A percentile compares a stretch with the other conserved stretches of the same genome.
Conservation (phyloP, 2,113 vertebrate species). For the Odobenus rosmarus region DNA sequence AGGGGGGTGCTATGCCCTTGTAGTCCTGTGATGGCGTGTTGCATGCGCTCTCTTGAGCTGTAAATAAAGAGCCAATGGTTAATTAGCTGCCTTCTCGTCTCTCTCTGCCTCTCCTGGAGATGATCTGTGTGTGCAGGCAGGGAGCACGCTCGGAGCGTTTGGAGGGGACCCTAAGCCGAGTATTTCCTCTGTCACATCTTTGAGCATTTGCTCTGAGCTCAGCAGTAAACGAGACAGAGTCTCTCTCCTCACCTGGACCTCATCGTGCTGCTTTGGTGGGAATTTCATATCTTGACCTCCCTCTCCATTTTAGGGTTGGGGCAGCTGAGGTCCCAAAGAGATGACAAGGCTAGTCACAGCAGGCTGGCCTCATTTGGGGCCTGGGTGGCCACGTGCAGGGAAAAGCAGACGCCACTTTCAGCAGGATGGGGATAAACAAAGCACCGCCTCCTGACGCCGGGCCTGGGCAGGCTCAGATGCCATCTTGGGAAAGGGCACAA, state of each 20-base stretch:
- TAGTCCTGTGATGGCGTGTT: slow-evolving; percentile 70
- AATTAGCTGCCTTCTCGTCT: neutral
- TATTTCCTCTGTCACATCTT: neutral
- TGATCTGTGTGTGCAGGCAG: neutral
- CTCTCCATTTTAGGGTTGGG: neutral
- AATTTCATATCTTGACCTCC: neutral
- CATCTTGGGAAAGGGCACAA: neutral
- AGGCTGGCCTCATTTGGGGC: no score
- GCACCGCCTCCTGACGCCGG: fast-evolving
- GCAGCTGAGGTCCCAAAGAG: neutral
- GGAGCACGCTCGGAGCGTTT: neutral
- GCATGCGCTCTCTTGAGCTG: slow-evolving; percentile 82
- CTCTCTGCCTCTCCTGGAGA: neutral
- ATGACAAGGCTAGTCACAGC: neutral
- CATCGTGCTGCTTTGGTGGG: neutral
- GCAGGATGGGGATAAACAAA: neutral
- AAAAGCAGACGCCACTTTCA: neutral
- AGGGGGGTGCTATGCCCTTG: slow-evolving; percentile 20
- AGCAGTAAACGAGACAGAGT: neutral
- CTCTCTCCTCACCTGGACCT: neutral
- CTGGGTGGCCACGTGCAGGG: neutral
- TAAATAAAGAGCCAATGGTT: slow-evolving; percentile 85
- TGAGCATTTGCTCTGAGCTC: neutral
- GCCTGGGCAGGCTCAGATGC: neutral
- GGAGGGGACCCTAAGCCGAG: neutral